Evolutionary conservation across 2,888 invertebrate genomes (phyloP), one percentile per base, ranked within the genome.

Genomic region (Cheilosia grossa): DNA sequence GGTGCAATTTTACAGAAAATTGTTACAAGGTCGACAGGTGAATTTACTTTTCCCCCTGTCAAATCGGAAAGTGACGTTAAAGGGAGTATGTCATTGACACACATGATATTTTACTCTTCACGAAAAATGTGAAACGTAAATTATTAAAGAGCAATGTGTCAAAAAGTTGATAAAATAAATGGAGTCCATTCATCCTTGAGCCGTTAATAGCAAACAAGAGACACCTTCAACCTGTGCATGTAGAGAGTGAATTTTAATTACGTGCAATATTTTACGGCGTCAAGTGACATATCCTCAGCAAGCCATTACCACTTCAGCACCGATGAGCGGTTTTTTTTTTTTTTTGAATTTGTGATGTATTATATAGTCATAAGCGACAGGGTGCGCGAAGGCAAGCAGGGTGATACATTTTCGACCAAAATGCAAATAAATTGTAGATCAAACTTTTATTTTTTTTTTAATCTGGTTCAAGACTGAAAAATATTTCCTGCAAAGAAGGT

Each of bases 221-320:
- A 19, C 37, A 47, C 69, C 44, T 69, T 61, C 42, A 47, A 33
- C 54, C 27, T 66, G 27, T 27, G 69, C 51, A 53, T 42, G 69
- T 53, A 21, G 5, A 30, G 66, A 49, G 72, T 30, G 30, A 56
- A 49, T 75, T 64, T 73, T 73, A 74, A 61, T 74, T 59, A 80
- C 66, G 66, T 47, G 66, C 73, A 80, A 80, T 66, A 44, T 47
- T 58, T 67, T 37, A 21, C 53, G 17, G 37, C 53, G 37, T n/a
- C 19, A 67, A 80, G 53, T 74, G 80, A 67, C 66, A 74, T 67
- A 53, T 54, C 40, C 53, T 13, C 59, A 53, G 59, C 44, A 44
- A 67, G 66, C 40, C 53, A 54, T 80, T 67, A 33, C 30, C 74
- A 74, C 80, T 80, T 80, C 61, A 74, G 21, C 58, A 59, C 19